Evolutionary conservation across 2,797 vertebrate species (phyloP).

Genomic region (Tangara arthus): DNA sequence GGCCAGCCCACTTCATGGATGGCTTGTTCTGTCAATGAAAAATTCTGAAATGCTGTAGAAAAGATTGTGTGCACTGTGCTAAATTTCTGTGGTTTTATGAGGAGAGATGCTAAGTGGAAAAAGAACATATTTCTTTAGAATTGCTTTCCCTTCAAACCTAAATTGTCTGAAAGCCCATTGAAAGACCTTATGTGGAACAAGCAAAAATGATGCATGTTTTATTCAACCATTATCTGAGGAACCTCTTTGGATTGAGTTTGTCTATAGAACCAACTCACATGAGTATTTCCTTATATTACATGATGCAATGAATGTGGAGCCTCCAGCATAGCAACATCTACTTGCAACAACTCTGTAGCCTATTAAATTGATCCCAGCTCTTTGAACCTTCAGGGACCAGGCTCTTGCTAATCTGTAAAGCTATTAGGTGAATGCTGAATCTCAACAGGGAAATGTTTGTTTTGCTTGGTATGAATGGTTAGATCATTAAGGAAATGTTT

Average conservation of each 20-base stretch:
- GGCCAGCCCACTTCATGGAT: background rate
- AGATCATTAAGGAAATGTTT: constrained; percentile 73
- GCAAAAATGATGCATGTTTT: background rate
- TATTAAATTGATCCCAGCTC: constrained; percentile 57
- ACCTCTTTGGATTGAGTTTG: constrained; percentile 18
- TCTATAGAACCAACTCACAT: background rate
- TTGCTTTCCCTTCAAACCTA: background rate
- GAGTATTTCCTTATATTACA: constrained; percentile 51
- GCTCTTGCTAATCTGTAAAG: constrained; percentile 47
- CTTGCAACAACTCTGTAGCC: constrained; percentile 40
- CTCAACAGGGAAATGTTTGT: constrained; percentile 62
- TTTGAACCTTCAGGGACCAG: constrained; percentile 59
- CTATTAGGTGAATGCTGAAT: constrained; percentile 53
- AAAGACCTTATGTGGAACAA: background rate
- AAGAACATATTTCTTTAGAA: background rate
- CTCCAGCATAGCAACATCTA: constrained; percentile 61
- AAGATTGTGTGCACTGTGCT: background rate
- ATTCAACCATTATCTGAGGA: background rate
- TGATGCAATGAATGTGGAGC: constrained; percentile 59
- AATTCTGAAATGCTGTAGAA: background rate
- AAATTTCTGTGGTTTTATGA: background rate
- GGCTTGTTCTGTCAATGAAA: background rate
- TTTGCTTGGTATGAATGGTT: constrained; percentile 62
- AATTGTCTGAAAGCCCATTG: background rate
- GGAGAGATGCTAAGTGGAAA: background rate